Evolutionary conservation across 2,797 vertebrate species (phyloP), one percentile per base, ranked within the genome.

Genomic region (Ptychadena robeensis): DNA sequence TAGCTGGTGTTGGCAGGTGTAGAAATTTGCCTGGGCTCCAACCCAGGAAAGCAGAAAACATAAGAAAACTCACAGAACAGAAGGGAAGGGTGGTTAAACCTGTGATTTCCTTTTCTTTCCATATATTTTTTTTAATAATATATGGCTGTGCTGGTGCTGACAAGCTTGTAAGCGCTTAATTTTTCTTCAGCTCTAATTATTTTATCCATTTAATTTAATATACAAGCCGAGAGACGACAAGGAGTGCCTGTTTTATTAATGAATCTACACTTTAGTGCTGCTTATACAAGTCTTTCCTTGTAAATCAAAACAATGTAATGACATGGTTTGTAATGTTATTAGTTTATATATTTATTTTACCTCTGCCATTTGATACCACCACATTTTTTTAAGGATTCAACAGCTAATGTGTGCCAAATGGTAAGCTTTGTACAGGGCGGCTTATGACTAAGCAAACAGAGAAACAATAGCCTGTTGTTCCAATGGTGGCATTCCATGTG

Each of bases 171-270:
- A 85, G 83, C 34, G 73, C 83, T 81, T 85, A 71, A 70, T 85
- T 80, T 85, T 75, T 75, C 71, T 65, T 71, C 66, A 31, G 78
- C 65, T 85, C 72, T 80, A 85, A 85, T 85, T 81, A 85, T 85
- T 85, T 85, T 80, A 80, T 85, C 78, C 83, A 38, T 85, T 85
- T 75, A 76, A 85, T 85, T 53, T 85, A 81, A 85, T 71, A 85
- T 75, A 85, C 72, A 80, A 80, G 59, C 78, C 48, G 38, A 66
- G 83, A 22, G 78, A 57, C 70, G 78, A 75, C 78, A 80, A 64
- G 82, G 70, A 63, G 40, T 69, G 77, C 71, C 48, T 79, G 83
- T 80, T 61, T 76, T 71, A 76, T 80, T 71, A 85, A 80, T 81
- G 57, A 67, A 28, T 74, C 35, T 31, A 35, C 37, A 40, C 63